Evolutionary conservation across 2,113 vertebrate species (phyloP), one percentile per base, ranked within the genome.

Genomic region (Pelmatolapia mariae): DNA sequence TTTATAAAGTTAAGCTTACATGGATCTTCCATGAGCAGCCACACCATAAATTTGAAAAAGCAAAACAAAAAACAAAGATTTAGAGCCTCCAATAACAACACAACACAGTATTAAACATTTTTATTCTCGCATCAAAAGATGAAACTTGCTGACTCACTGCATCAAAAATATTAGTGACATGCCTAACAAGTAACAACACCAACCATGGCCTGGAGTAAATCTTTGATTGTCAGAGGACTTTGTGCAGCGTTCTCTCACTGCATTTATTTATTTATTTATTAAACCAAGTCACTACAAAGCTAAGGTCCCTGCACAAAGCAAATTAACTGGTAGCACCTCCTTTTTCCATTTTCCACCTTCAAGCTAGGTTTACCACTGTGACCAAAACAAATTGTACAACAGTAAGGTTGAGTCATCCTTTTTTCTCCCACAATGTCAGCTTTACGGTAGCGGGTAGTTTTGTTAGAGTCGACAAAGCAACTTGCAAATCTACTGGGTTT

Each of bases 301-400:
- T 12, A 50, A 78, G 43, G 15, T 47, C 43, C 24, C 71, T 31
- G 24, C 26, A 78, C 71, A 78, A n/a, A 78, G 16, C 7, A 31
- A 78, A 78, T 73, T 47, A 45, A 73, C 43, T 50, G 43, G 16
- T 50, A 31, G 45, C 45, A 19, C 24, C 16, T 78, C 10, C 16
- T n/a, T 52, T 78, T 78, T 52, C 26, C 18, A 78, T 78, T 33
- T 78, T 50, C 26, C 73, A 78, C 26, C 3, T 33, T 76, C 19
- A 78, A 68, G 33, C 31, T 10, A 22, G 80, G 22, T 61, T 80
- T 63, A 82, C 84, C 47, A 54, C 84, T 53, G 78, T 89, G 85
- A 91, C 61, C 63, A 83, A 86, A 92, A 82, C 87, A 82, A 59
- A 86, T 59, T 86, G 89, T 56, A 66, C 85, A 80, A 73, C 38